Conservation (phyloP, 2,888 invertebrate genomes). For the Nysson spinosus region DNA sequence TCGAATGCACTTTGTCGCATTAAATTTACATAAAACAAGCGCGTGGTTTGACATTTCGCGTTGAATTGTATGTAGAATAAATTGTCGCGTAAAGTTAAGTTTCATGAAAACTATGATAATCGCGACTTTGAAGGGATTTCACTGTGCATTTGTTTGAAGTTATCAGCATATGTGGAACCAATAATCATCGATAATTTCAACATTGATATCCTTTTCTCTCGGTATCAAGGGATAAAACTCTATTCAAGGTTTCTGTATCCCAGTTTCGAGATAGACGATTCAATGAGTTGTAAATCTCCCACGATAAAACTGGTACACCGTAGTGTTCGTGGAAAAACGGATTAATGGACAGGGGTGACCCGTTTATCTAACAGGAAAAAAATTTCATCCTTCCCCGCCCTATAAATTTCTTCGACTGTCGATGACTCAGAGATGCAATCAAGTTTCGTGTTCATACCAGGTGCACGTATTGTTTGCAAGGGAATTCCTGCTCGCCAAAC, state of each 20-base stretch:
- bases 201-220: slow-evolving; percentile 3
- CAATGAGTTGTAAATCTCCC: slow-evolving; percentile 52
- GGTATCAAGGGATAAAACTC: slow-evolving; percentile 18
- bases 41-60: no score
- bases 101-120: no score
- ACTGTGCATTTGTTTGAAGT: no score
- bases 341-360: slow-evolving; percentile 56
- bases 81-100: no score
- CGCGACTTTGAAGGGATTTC: no score
- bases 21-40: no score
- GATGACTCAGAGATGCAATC: slow-evolving; percentile 61
- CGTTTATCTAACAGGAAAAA: slow-evolving; percentile 46
- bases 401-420: slow-evolving; percentile 59
- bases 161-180: slow-evolving; percentile 18
- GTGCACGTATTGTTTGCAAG: background rate
- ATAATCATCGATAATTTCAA: slow-evolving; percentile 21
- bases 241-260: slow-evolving; percentile 26
- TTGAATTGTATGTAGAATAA: no score
- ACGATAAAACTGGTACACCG: slow-evolving; percentile 43
- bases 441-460: slow-evolving; percentile 31
- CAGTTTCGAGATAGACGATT: slow-evolving; percentile 28
- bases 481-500: slow-evolving; percentile 39
- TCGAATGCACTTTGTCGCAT: no score
- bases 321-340: slow-evolving; percentile 46
- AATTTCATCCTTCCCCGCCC: slow-evolving; percentile 38